Evolutionary conservation across 2,888 invertebrate species (phyloP), one percentile per base, ranked within the genome.

Genomic region (Ariolimax columbianus): DNA sequence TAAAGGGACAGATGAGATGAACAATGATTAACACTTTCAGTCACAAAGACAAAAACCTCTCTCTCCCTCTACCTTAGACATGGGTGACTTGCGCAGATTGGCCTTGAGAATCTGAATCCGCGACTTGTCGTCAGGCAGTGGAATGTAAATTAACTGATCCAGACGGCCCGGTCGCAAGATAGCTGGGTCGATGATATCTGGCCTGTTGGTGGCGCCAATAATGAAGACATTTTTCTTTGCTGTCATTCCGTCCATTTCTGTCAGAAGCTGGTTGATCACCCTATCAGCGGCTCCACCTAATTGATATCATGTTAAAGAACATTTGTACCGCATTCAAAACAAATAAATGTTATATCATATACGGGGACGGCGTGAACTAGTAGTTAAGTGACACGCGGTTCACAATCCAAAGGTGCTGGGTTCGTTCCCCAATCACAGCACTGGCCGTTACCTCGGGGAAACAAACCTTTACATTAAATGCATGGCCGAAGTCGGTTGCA

Each of bases 231-330:
- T 99, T 95, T 99, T 99, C 96, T 99, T 99, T 51, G 98, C 97
- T 63, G 98, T 98, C 99, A 99, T 99, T 92, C 99, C 99, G 94
- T 99, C 99, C 99, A 99, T 99, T 95, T 99, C 99, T 0, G 99
- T 99, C 84, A 99, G 96, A 93, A 99, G 98, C 95, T 99, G 99
- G 95, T 99, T 99, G 94, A 99, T 99, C 87, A 99, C 99, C 89
- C 99, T 96, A 95, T 99, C 99, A 2, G 99, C 99, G 66, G 99
- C 99, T 86, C 98, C 98, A 90, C 99, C 94, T 92, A 82, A 47
- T 83, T 19, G 19, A 14, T 19, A 66, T 23, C 19, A 63, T n/a
- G n/a, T n/a, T n/a, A n/a, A n/a, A n/a, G n/a, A 14, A 47, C 6
- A 47, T 47, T 47, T 6, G 9, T 14, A 47, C 9, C 9, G 6